A percentile compares a stretch with the other conserved stretches of the same genome.
phyloP scores from a whole-genome alignment of 2,888 invertebrate genomes.

The Meta bourneti region DNA sequence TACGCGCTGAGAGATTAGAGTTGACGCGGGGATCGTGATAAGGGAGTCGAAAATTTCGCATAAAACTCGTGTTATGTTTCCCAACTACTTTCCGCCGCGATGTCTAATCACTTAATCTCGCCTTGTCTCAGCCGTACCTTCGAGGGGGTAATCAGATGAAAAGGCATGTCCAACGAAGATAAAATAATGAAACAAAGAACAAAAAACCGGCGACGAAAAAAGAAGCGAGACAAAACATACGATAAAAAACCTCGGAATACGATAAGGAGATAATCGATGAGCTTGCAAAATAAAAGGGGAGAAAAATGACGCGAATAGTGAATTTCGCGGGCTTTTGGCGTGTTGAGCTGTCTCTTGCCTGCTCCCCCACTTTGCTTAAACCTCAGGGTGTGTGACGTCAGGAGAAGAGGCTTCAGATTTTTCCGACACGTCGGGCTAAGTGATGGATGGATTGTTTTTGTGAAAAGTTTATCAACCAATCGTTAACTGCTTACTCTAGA shows the following conservation, averaged over 20 bases:
- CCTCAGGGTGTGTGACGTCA: conserved; percentile 10
- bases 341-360: background rate
- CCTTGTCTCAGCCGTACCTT: background rate
- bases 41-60: conserved; percentile 30
- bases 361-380: background rate
- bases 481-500: background rate
- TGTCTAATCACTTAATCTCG: conserved; percentile 43
- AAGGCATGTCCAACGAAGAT: background rate
- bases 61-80: conserved; percentile 36
- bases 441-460: conserved; percentile 51
- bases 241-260: conserved; percentile 18
- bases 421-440: background rate
- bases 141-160: conserved; percentile 3
- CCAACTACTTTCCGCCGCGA: conserved; percentile 22
- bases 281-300: background rate
- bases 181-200: conserved; percentile 1
- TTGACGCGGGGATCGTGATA: conserved; percentile 28
- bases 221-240: background rate
- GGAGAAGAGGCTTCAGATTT: conserved; percentile 18
- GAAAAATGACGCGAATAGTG: background rate
- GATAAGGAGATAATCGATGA: conserved; percentile 46
- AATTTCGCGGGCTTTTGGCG: background rate
- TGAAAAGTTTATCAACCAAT: conserved; percentile 35
- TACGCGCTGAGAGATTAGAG: conserved; percentile 26
- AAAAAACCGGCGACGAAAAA: background rate